phyloP scores from a whole-genome alignment of 2,797 vertebrate genomes.

The Enteromius viviparus region DNA sequence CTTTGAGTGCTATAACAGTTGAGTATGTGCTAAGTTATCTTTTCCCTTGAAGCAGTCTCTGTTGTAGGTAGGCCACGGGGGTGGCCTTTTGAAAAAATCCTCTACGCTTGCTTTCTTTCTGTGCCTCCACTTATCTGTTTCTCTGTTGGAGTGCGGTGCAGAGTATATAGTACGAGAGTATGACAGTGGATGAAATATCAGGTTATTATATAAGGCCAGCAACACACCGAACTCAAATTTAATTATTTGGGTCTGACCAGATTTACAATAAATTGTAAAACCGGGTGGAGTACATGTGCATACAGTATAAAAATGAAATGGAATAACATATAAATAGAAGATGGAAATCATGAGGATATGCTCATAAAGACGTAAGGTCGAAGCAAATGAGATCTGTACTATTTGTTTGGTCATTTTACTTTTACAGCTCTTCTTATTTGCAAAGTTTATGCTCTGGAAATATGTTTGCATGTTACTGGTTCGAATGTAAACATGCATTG shows the following conservation, averaged over 20 bases:
- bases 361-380: neutral
- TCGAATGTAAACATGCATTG: neutral
- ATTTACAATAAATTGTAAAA: too few relatives aligned
- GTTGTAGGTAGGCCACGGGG: conserved; percentile 5
- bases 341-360: neutral
- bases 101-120: neutral
- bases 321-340: neutral
- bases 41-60: neutral
- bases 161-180: neutral
- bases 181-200: neutral
- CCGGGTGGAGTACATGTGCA: neutral
- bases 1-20: conserved; percentile 6
- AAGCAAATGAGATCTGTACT: neutral
- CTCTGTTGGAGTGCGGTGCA: neutral
- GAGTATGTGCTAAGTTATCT: neutral
- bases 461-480: neutral
- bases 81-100: neutral
- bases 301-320: neutral
- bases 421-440: neutral
- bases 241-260: neutral
- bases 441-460: neutral
- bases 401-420: neutral
- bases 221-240: neutral
- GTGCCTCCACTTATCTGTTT: neutral
- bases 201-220: neutral